Base-by-base conservation (phyloP, 2,797 vertebrate species). In the Danio aesculapii region DNA sequence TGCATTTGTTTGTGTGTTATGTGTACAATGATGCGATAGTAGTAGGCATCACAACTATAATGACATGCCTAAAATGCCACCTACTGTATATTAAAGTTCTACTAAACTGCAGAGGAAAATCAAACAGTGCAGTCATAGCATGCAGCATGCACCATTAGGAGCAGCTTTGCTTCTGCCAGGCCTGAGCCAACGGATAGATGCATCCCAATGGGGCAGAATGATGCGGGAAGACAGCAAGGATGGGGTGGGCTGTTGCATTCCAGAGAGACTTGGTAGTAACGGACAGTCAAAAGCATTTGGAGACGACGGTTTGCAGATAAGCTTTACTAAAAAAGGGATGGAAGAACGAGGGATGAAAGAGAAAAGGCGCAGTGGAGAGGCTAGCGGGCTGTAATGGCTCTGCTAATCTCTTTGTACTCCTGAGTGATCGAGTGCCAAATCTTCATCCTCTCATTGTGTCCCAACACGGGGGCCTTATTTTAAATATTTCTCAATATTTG, bases 381-480 rank as follows among this genome's bases (percentile, higher is more conserved):
- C 83, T 67, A 86, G 83, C 82, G 5, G 46, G 64, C 69, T 53
- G 52, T 77, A 47, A 72, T 68, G 75, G 75, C 62, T 77, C 47
- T 67, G 55, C 63, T 83, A 79, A 79, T 83, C 71, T 83, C 63
- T 69, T 75, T 62, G 76, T 78, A 55, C 77, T 46, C 19, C 41
- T 41, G 82, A 79, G 39, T 79, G 82, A 83, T 79, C 82, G 47
- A 61, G 12, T 62, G 82, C 82, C 76, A 83, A 75, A 83, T 75
- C 75, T 79, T 62, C n/a, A 53, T 84, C 85, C 87, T 85, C 86
- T 91, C 87, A 83, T 90, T 81, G 82, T 59, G 81, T 90, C 92
- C 85, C 88, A 87, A 89, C 90, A 88, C 87, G 89, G 88, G 81
- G 83, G 90, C 83, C 84, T 89, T 82, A 84, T 92, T 91, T 92